Percentiles rank a stretch among this genome's conserved stretches.
Conservation (phyloP, 1,140 invertebrate genomes). For the Pissodes strobi region DNA sequence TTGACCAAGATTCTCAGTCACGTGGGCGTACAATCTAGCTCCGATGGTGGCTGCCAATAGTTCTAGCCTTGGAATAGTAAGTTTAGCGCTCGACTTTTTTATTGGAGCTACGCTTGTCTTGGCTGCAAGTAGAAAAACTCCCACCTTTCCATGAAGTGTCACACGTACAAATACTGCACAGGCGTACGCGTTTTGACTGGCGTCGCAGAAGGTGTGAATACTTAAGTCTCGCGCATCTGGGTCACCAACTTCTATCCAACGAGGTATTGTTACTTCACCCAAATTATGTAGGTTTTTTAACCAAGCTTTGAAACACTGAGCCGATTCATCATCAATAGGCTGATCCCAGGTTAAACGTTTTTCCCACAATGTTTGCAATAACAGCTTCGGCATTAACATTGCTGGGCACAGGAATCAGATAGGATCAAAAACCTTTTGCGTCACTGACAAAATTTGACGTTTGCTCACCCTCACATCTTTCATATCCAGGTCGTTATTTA, state of each 20-base stretch:
- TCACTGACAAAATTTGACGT: constrained; percentile 8
- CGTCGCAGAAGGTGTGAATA: constrained; percentile 28
- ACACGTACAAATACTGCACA: constrained; percentile 31
- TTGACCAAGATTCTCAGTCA: neutral
- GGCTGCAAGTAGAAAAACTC: constrained; percentile 27
- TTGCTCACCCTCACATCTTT: constrained; percentile 22
- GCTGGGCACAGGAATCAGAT: neutral
- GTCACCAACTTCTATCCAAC: constrained; percentile 11
- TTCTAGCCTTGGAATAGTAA: constrained; percentile 47
- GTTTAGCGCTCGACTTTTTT: constrained; percentile 21
- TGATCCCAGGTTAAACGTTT: constrained; percentile 23
- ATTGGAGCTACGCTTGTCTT: constrained; percentile 43
- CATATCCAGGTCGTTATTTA: constrained; percentile 14
- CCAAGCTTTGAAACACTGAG: constrained; percentile 20
- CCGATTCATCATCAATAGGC: constrained; percentile 10
- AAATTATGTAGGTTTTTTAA: constrained; percentile 23
- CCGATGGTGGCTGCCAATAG: constrained; percentile 35
- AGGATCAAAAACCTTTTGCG: constrained; percentile 15
- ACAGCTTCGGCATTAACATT: constrained; percentile 3
- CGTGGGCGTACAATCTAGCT: constrained; percentile 1
- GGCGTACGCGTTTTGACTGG: constrained; percentile 16
- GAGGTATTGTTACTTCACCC: constrained; percentile 20
- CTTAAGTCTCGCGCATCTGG: neutral
- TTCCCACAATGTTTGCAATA: constrained; percentile 19
- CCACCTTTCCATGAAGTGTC: neutral